phyloP scores from a whole-genome alignment of 2,113 vertebrate genomes.

The Coryphaenoides rupestris region DNA sequence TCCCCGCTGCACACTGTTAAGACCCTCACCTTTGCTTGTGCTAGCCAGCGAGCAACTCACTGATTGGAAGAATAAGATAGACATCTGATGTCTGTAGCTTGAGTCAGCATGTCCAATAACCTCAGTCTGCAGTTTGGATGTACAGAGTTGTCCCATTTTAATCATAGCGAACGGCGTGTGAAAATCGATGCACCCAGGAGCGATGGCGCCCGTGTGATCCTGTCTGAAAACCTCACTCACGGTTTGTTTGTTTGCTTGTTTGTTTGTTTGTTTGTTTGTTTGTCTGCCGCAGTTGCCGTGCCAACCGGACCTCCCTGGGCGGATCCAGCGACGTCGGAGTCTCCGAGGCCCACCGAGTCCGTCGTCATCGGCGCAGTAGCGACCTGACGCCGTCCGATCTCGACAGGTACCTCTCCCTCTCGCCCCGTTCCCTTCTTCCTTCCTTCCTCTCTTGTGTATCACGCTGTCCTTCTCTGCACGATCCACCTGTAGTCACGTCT shows the following conservation, averaged over 20 bases:
- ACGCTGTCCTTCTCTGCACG: too few relatives aligned
- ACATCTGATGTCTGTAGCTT: not conserved
- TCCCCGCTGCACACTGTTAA: too few relatives aligned
- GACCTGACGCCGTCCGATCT: slow-evolving; percentile 45
- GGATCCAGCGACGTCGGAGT: slow-evolving; percentile 48
- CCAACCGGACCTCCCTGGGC: slow-evolving; percentile 46
- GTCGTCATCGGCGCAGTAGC: slow-evolving; percentile 38
- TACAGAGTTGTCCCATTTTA: too few relatives aligned
- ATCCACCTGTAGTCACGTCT: not conserved
- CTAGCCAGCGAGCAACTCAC: too few relatives aligned
- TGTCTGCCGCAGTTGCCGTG: slow-evolving; percentile 40
- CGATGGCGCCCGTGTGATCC: too few relatives aligned
- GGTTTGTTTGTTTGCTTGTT: slow-evolving; percentile 30
- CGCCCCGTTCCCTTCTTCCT: not conserved
- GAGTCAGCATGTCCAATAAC: not conserved
- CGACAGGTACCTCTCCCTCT: slow-evolving; percentile 60
- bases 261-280: too few relatives aligned
- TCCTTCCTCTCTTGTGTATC: slow-evolving; percentile 1
- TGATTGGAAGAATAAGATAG: not conserved
- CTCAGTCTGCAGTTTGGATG: not conserved
- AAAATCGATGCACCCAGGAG: too few relatives aligned
- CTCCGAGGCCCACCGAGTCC: slow-evolving; percentile 41
- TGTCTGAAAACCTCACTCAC: slow-evolving; percentile 19
- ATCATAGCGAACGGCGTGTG: too few relatives aligned
- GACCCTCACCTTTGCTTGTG: too few relatives aligned